phyloP scores from a whole-genome alignment of 2,888 invertebrate genomes.

The Phaonia tiefii region DNA sequence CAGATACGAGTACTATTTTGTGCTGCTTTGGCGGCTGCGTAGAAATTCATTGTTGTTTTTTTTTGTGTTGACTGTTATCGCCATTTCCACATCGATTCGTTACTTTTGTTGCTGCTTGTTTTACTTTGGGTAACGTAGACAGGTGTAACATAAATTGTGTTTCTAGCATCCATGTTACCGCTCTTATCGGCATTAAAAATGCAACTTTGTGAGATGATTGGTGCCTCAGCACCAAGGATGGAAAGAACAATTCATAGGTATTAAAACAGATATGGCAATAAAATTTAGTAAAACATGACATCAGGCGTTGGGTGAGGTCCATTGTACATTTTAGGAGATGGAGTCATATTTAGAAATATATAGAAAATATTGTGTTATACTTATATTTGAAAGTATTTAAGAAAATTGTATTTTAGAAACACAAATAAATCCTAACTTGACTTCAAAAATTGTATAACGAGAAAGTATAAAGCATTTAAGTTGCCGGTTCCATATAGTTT shows the following conservation, averaged over 20 bases:
- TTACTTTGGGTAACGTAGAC: conserved; percentile 70
- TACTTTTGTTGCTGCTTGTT: background rate
- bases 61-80: conserved; percentile 21
- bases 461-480: no score
- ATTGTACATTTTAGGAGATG: background rate
- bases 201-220: background rate
- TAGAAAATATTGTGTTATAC: no score
- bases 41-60: background rate
- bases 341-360: no score
- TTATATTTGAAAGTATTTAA: no score
- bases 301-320: conserved; percentile 18
- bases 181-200: background rate
- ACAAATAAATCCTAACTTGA: no score
- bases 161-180: background rate
- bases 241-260: no score
- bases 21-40: conserved; percentile 18
- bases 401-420: no score
- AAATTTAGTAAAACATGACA: conserved; percentile 19
- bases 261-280: background rate
- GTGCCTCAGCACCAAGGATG: no score
- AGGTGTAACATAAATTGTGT: conserved; percentile 77
- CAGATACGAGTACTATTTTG: no score
- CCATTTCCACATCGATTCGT: conserved; percentile 1
- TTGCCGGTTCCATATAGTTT: no score
- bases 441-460: no score